phyloP scores from a whole-genome alignment of 2,888 invertebrate genomes.

The Eucera pruinosa region DNA sequence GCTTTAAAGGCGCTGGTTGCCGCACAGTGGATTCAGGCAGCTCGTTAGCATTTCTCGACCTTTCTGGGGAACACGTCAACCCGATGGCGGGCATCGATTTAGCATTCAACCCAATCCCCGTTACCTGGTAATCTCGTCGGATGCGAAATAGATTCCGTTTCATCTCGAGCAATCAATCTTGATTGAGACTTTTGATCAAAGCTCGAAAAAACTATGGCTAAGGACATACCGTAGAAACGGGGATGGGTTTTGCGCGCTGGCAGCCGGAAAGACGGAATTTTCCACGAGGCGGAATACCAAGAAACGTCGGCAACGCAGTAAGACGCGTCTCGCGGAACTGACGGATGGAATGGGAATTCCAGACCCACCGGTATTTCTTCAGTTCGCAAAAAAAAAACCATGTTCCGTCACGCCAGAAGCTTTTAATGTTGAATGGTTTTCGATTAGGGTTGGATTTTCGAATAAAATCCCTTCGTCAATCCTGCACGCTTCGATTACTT shows the following conservation, averaged over 20 bases:
- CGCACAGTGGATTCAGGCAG: conserved; percentile 20
- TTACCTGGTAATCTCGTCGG: conserved; percentile 61
- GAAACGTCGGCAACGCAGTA: conserved; percentile 24
- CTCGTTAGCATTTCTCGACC: conserved; percentile 73
- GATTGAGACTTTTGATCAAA: conserved; percentile 78
- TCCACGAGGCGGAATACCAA: conserved; percentile 14
- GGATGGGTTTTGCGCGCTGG: not conserved
- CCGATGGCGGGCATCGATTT: conserved; percentile 47
- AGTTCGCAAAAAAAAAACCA: not conserved
- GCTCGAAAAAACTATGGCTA: conserved; percentile 35
- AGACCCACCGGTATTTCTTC: not conserved
- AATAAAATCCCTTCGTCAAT: not conserved
- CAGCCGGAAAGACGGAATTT: conserved; percentile 49
- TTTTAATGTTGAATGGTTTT: conserved; percentile 37
- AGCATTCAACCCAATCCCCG: conserved; percentile 53
- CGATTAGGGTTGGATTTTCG: conserved; percentile 19
- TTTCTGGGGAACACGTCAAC: conserved; percentile 65
- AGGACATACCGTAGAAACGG: not conserved
- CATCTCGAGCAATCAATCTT: conserved; percentile 79
- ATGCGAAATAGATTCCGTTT: conserved; percentile 76
- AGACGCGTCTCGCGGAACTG: conserved; percentile 31
- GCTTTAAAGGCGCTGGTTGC: conserved; percentile 30
- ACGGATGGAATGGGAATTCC: conserved; percentile 31
- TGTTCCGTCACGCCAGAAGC: conserved; percentile 15
- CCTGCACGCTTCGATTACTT: not conserved